These are phyloP conservation scores for Drosophila leontia DNA, from an alignment of 1,140 invertebrate genomes.

Conservation along the genomic window DNA sequence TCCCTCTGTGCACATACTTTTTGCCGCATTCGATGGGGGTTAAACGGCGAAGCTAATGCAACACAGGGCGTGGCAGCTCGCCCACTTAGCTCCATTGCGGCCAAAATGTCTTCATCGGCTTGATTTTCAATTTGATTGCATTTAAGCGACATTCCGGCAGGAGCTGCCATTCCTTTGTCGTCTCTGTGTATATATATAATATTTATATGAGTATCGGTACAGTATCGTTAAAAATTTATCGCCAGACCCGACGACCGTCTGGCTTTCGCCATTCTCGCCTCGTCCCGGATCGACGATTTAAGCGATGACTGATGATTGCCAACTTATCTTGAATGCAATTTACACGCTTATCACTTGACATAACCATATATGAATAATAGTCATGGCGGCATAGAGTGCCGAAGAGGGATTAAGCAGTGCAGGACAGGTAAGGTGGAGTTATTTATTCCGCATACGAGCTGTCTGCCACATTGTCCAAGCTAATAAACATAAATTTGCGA, in stretches of 20 bases:
- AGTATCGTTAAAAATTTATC: no score
- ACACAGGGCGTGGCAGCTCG: constrained; percentile 53
- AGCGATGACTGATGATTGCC: constrained; percentile 73
- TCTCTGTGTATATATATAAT: constrained; percentile 10
- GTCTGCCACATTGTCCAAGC: constrained; percentile 34
- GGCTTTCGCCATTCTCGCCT: constrained; percentile 17
- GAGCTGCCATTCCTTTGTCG: constrained; percentile 27
- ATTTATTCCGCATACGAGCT: constrained; percentile 28
- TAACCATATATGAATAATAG: constrained; percentile 44
- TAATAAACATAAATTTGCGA: constrained; percentile 52
- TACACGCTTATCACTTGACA: constrained; percentile 62
- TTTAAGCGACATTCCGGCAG: constrained; percentile 62
- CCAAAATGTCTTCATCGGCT: constrained; percentile 76
- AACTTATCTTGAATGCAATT: constrained; percentile 58
- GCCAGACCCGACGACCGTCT: not conserved
- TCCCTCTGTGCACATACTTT: constrained; percentile 10
- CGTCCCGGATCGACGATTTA: constrained; percentile 62
- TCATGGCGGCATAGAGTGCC: constrained; percentile 6
- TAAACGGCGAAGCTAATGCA: constrained; percentile 59
- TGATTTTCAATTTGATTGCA: constrained; percentile 81
- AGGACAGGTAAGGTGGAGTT: constrained; percentile 18
- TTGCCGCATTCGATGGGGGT: constrained; percentile 13
- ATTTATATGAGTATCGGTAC: no score
- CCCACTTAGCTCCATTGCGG: constrained; percentile 56
- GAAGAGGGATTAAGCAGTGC: constrained; percentile 38